phyloP scores from a whole-genome alignment of 1,140 invertebrate genomes.

The Cardiocondyla obscurior region DNA sequence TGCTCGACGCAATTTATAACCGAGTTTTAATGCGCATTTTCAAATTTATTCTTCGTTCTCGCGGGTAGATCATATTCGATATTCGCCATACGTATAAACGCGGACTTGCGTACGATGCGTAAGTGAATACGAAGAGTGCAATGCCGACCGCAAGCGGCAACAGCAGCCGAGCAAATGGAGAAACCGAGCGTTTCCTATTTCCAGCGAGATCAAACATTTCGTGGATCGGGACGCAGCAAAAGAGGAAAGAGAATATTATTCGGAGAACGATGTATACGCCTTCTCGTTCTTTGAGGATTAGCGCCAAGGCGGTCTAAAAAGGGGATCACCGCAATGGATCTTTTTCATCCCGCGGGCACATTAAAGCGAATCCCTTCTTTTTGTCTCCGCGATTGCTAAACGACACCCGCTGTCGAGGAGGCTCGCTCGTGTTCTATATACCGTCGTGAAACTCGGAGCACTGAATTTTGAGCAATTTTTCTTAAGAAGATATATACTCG shows the following conservation, averaged over 20 bases:
- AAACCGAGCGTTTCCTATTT: slow-evolving; percentile 69
- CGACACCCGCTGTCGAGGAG: not conserved
- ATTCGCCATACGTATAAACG: not conserved
- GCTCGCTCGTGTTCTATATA: not conserved
- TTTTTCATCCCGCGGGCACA: slow-evolving; percentile 24
- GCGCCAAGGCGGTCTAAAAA: slow-evolving; percentile 13
- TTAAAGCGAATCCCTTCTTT: slow-evolving; percentile 15
- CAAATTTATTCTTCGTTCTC: not conserved
- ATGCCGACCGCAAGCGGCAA: not conserved
- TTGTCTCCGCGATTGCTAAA: slow-evolving; percentile 21
- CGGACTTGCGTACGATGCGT: too few relatives aligned
- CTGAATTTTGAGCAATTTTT: not conserved
- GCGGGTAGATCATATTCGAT: not conserved
- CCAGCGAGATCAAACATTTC: slow-evolving; percentile 76
- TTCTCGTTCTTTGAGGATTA: slow-evolving; percentile 53
- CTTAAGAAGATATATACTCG: not conserved
- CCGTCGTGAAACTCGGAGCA: not conserved
- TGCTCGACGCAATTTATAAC: not conserved
- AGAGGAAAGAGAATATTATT: slow-evolving; percentile 69
- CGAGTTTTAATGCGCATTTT: not conserved
- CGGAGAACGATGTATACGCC: slow-evolving; percentile 67
- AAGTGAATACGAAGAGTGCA: not conserved
- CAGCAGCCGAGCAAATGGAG: slow-evolving; percentile 2
- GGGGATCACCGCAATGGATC: not conserved
- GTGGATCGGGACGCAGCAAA: slow-evolving; percentile 61